phyloP scores from a whole-genome alignment of 1,140 invertebrate species.

The Holotrichia oblita region DNA sequence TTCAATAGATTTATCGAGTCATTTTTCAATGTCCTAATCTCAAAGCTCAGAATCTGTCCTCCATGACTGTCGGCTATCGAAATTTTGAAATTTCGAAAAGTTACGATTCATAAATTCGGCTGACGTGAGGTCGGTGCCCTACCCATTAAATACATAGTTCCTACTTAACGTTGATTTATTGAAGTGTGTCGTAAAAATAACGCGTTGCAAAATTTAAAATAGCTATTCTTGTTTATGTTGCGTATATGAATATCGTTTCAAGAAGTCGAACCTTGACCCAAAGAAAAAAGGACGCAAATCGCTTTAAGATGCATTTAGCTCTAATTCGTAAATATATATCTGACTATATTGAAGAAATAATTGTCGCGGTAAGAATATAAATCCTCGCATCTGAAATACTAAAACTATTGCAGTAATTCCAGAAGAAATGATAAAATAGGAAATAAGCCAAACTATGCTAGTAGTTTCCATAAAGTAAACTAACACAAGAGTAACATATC shows the following conservation, averaged over 20 bases:
- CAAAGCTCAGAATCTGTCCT: neutral
- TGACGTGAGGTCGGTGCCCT: neutral
- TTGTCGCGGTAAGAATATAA: no score
- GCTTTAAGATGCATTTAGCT: no score
- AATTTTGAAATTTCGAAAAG: conserved; percentile 15
- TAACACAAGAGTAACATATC: no score
- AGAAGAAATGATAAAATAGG: no score
- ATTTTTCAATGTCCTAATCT: conserved; percentile 16
- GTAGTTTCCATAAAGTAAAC: no score
- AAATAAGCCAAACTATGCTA: no score
- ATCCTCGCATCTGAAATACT: no score
- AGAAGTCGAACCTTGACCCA: no score
- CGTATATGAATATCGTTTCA: neutral
- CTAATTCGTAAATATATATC: no score
- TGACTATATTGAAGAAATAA: no score
- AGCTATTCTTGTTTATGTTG: neutral
- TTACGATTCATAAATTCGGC: conserved; percentile 20
- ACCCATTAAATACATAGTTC: neutral
- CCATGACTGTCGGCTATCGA: neutral
- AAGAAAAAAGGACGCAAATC: no score
- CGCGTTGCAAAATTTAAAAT: conserved; percentile 30
- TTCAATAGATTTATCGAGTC: conserved; percentile 25
- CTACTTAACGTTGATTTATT: conserved; percentile 34
- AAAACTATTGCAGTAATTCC: no score
- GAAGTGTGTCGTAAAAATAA: conserved; percentile 35